Percentiles rank a stretch among this genome's conserved stretches.
Conservation (phyloP, 2,113 vertebrate species). For the Xenus cinereus region DNA sequence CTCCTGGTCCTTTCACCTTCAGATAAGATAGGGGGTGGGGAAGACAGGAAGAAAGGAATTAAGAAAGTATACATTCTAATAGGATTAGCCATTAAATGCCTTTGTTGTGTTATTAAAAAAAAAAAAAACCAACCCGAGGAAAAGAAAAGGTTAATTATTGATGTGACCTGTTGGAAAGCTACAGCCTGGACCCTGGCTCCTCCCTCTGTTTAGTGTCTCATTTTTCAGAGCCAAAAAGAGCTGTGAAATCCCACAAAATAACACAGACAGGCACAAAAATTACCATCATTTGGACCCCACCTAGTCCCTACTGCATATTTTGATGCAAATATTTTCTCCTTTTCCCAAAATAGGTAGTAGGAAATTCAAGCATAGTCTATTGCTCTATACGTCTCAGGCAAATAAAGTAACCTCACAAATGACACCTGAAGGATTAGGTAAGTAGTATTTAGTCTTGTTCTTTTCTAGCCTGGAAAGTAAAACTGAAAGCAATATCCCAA, state of each 20-base stretch:
- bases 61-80: neutral
- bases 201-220: neutral
- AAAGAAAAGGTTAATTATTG: neutral
- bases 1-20: conserved; percentile 72
- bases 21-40: neutral
- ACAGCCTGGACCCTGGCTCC: neutral
- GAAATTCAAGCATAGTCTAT: neutral
- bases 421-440: neutral
- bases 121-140: neutral
- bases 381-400: neutral
- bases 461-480: neutral
- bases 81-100: neutral
- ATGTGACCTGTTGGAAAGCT: neutral
- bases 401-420: neutral
- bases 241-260: neutral
- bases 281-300: neutral
- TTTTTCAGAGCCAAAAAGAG: neutral
- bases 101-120: neutral
- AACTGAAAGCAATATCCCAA: neutral
- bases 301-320: neutral
- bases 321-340: neutral
- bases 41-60: neutral
- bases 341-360: neutral
- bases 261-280: neutral
- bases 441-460: neutral